phyloP scores from a whole-genome alignment of 2,797 vertebrate genomes.

The Hylomyscus alleni region DNA sequence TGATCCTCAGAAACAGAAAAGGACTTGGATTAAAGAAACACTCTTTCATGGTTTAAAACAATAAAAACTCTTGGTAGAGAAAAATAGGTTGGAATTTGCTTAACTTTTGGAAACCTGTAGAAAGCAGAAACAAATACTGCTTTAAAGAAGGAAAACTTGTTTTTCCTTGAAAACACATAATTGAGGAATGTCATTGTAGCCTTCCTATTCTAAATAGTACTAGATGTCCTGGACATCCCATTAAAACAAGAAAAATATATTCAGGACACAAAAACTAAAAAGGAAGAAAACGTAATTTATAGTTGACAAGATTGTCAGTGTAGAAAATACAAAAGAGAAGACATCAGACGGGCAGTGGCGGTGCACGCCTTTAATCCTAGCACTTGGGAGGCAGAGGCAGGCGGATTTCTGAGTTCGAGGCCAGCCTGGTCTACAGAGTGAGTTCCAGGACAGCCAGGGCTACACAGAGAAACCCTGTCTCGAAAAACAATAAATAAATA shows the following conservation, averaged over 20 bases:
- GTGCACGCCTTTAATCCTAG: too few species aligned
- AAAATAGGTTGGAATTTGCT: conserved; percentile 53
- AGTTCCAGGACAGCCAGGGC: too few species aligned
- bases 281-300: conserved; percentile 53
- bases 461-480: too few species aligned
- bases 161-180: conserved; percentile 58
- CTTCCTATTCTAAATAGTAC: conserved; percentile 38
- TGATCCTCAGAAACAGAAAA: conserved; percentile 65
- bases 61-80: conserved; percentile 39
- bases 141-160: conserved; percentile 57
- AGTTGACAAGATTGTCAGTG: conserved; percentile 20
- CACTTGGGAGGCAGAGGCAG: too few species aligned
- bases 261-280: conserved; percentile 40
- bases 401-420: too few species aligned
- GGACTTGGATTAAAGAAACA: conserved; percentile 48
- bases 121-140: conserved; percentile 2
- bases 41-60: conserved; percentile 47
- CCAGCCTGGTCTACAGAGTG: too few species aligned
- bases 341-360: too few species aligned
- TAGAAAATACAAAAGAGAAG: conserved; percentile 54
- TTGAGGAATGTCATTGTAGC: not conserved
- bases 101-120: conserved; percentile 49
- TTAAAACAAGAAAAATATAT: conserved; percentile 55
- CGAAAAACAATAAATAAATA: too few species aligned
- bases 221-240: conserved; percentile 5